A percentile compares a stretch with the other conserved stretches of the same genome.
Evolutionary conservation across 2,888 invertebrate genomes (phyloP).

Genomic region (Druceiella hillmani): DNA sequence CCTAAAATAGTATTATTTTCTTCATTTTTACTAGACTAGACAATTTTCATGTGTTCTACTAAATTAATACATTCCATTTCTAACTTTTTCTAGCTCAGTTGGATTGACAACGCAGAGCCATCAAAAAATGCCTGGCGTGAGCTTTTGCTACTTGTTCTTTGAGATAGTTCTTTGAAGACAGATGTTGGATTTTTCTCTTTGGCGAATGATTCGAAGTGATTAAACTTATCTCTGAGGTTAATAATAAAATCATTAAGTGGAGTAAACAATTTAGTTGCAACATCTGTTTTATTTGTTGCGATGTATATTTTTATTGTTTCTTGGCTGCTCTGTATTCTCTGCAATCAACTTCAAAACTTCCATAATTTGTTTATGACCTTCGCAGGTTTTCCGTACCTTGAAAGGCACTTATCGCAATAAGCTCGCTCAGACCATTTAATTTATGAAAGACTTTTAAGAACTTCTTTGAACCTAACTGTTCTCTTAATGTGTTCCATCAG

Average conservation of each 20-base stretch:
- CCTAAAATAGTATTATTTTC: too few species aligned
- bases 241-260: constrained; percentile 13
- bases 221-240: constrained; percentile 12
- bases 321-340: constrained; percentile 16
- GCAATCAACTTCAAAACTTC: constrained; percentile 19
- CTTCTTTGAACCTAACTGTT: constrained; percentile 19
- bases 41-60: constrained; percentile 13
- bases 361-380: constrained; percentile 19
- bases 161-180: constrained; percentile 17
- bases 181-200: constrained; percentile 14
- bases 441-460: constrained; percentile 20
- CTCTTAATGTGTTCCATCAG: constrained; percentile 16
- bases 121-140: constrained; percentile 17
- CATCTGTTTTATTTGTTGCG: constrained; percentile 16
- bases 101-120: too few species aligned
- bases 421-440: constrained; percentile 23
- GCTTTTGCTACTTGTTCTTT: constrained; percentile 17
- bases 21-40: constrained; percentile 10
- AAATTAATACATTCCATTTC: constrained; percentile 18
- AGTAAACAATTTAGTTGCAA: constrained; percentile 18
- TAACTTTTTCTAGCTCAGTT: constrained; percentile 15
- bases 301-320: constrained; percentile 17
- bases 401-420: constrained; percentile 19
- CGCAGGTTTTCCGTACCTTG: too few species aligned
- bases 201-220: constrained; percentile 9